These are phyloP conservation scores for Microtus obscurus DNA, from an alignment of 2,797 vertebrate species.

Conservation along the genomic window DNA sequence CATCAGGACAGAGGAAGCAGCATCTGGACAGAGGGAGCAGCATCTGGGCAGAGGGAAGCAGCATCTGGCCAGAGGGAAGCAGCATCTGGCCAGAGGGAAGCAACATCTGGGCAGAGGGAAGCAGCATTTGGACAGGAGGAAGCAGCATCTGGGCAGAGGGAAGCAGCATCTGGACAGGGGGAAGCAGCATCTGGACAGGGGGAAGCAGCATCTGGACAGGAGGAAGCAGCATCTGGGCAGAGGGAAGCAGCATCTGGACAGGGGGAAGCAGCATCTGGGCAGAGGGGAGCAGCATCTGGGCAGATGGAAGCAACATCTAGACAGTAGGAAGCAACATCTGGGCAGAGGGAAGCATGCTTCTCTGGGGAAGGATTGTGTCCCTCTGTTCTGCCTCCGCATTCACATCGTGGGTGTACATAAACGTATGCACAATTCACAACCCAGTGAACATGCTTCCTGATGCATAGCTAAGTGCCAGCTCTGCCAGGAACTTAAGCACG, in stretches of 20 bases:
- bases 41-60: neutral
- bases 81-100: neutral
- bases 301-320: neutral
- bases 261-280: neutral
- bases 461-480: slow-evolving; percentile 38
- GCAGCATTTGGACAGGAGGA: neutral
- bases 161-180: neutral
- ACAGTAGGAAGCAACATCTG: neutral
- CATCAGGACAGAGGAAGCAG: neutral
- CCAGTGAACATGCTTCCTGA: slow-evolving; percentile 29
- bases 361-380: neutral
- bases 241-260: neutral
- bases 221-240: neutral
- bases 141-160: neutral
- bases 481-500: neutral
- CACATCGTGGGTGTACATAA: neutral
- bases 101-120: neutral
- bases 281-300: neutral
- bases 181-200: neutral
- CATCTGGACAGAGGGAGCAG: neutral
- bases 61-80: neutral
- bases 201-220: neutral
- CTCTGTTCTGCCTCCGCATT: neutral
- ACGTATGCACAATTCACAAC: neutral
- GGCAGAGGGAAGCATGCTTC: neutral